Evolutionary conservation across 2,888 invertebrate species (phyloP), one percentile per base, ranked within the genome.

Genomic region (Cryptus armator): DNA sequence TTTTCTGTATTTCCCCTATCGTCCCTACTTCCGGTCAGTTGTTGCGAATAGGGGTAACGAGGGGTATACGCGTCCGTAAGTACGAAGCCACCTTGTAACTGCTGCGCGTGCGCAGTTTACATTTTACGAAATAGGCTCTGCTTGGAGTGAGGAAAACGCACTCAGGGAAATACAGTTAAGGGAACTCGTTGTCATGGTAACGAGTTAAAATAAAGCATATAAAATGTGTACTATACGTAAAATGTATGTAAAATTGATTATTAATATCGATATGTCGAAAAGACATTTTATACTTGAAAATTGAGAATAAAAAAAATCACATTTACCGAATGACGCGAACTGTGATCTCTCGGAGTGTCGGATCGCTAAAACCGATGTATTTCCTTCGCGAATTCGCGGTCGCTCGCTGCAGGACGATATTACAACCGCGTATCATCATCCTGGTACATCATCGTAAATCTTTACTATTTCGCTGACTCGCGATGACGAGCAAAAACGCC

Each of bases 401-500:
- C 59, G 1, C 6, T 32, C 59, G 4, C 6, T 14, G 10, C n/a
- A 62, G 59, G 59, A 62, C 59, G 29, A 62, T 32, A 62, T 62
- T 2, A n/a, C 2, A 32, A 32, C 29, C 59, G 59, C n/a, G 0
- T 32, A 62, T 32, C 59, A 48, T 14, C 6, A 16, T 75, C 64
- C 29, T 32, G 16, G 14, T 19, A 48, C 48, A 48, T 74, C 32
- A 48, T 64, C 48, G 74, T 48, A 64, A 59, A 67, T 81, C 56
- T 43, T 44, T 51, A 62, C 29, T 62, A 29, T 81, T 16, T 71
- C 44, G 75, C 66, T 59, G 82, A 83, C 59, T 29, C 66, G 43
- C 37, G 72, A 72, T 83, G 82, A 83, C 77, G 51, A 24, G 77
- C 48, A 48, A 83, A 82, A 68, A 53, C 43, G 71, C 59, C 29